Evolutionary conservation across 37 sponge, comb jelly and placozoan species (phyloP).

Genomic region (Cliona cf. orientalis): DNA sequence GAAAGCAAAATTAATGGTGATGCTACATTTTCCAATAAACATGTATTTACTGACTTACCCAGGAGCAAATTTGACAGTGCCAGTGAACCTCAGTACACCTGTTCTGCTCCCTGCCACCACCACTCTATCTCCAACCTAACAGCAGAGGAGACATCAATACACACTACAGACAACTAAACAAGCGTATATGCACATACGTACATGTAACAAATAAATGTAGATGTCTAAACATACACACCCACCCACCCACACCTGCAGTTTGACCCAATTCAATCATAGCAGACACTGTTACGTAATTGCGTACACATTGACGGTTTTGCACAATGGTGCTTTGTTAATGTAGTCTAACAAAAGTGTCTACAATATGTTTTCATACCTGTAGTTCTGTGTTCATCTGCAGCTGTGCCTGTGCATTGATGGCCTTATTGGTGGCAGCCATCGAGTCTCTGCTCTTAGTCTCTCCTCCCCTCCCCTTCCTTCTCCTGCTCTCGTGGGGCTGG

Average conservation of each 20-base stretch:
- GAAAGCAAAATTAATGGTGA: not conserved
- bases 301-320: no score
- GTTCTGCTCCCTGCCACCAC: slow-evolving; percentile 55
- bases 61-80: slow-evolving; percentile 84
- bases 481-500: not conserved
- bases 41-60: slow-evolving; percentile 81
- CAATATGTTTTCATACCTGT: slow-evolving; percentile 34
- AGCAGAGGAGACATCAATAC: not conserved
- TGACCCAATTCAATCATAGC: not conserved
- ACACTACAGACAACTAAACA: not conserved
- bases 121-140: slow-evolving; percentile 85
- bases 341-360: no score
- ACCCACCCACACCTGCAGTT: not conserved
- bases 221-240: not conserved
- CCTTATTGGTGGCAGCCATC: slow-evolving; percentile 15
- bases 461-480: slow-evolving; percentile 4
- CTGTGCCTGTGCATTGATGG: slow-evolving; percentile 60
- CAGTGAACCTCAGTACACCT: slow-evolving; percentile 79
- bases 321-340: no score
- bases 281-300: no score
- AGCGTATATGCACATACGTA: not conserved
- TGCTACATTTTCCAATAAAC: not conserved
- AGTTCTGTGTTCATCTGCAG: slow-evolving; percentile 53
- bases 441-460: slow-evolving; percentile 24
- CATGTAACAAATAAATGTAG: not conserved